Evolutionary conservation across 2,113 vertebrate species (phyloP).

Genomic region (Syngnathus typhle): DNA sequence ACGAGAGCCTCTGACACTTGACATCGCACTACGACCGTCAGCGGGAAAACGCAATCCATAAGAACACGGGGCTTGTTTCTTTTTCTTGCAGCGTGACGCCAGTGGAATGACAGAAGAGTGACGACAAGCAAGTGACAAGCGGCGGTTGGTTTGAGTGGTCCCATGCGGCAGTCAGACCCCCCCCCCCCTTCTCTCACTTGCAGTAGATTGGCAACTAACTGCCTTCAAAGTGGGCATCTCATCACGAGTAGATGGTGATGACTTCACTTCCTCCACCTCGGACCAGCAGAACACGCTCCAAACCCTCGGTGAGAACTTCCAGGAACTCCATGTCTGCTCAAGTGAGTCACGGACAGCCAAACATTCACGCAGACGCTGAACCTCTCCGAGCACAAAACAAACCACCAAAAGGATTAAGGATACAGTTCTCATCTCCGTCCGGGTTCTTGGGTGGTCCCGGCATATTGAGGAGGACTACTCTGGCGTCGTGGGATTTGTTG

Average conservation of each 20-base stretch:
- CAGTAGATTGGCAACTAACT: slow-evolving; percentile 22
- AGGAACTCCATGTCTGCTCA: slow-evolving; percentile 82
- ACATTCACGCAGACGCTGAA: neutral
- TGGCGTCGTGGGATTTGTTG: slow-evolving; percentile 87
- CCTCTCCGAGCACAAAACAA: neutral
- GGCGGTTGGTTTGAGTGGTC: slow-evolving; percentile 9
- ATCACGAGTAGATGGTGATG: slow-evolving; percentile 88
- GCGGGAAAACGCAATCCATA: neutral
- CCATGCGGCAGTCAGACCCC: slow-evolving; percentile 25
- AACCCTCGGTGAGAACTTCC: slow-evolving; percentile 79
- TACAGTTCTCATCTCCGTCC: slow-evolving; percentile 90
- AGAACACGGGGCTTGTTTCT: neutral
- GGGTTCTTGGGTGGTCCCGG: slow-evolving; percentile 84
- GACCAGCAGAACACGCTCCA: slow-evolving; percentile 80
- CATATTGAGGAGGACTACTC: slow-evolving; percentile 87
- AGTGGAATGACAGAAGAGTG: slow-evolving; percentile 32
- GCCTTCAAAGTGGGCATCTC: slow-evolving; percentile 6
- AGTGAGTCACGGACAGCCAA: slow-evolving; percentile 31
- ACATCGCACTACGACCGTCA: neutral
- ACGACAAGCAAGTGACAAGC: slow-evolving; percentile 5
- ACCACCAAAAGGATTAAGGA: slow-evolving; percentile 56
- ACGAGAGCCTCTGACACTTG: slow-evolving; percentile 10
- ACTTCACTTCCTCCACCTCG: slow-evolving; percentile 85
- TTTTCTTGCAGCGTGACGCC: slow-evolving; percentile 18
- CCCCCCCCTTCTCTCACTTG: neutral